Base-by-base conservation (phyloP, 2,888 invertebrate species). In the Andrena chrysosceles region DNA sequence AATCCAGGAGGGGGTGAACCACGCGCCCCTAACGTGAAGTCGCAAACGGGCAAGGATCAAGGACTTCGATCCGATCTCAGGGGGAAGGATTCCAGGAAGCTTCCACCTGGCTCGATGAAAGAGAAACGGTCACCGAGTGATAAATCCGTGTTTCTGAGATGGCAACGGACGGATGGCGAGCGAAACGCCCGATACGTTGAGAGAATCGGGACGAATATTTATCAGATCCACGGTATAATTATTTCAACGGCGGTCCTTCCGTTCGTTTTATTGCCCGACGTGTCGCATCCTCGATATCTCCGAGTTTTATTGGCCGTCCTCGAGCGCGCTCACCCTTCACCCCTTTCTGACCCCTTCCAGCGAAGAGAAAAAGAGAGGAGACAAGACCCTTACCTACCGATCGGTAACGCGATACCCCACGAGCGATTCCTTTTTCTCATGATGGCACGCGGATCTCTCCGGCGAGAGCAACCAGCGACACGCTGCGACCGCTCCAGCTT, bases 301-400 rank as follows among this genome's bases (percentile, higher is more conserved):
- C 82, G 66, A 86, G 89, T 88, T 91, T 91, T 89, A 89, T 90
- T 85, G 86, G 74, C 77, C 85, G 71, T 82, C 74, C 77, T 66
- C 56, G 29, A 35, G 35, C 8, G 56, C 35, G 29, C 56, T 33
- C 59, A 64, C 66, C 33, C 26, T 62, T 70, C 59, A 66, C 63
- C 77, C 81, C 69, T 67, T 79, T 33, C 54, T 31, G 66, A 20
- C 42, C 62, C 59, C 62, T 68, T 23, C 23, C 63, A 56, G 52
- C 62, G 64, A 84, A 73, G 56, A 66, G 62, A 63, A 81, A 81
- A 80, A 52, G 56, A 16, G 23, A 52, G 52, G 54, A 83, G 70
- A 87, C 72, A 79, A 83, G 86, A 75, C 62, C 75, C 85, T 87
- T 74, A 84, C 83, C 85, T 77, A 87, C 88, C 83, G 78, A 81